Evolutionary conservation across 2,797 vertebrate genomes (phyloP).

Genomic region (Manis javanica): DNA sequence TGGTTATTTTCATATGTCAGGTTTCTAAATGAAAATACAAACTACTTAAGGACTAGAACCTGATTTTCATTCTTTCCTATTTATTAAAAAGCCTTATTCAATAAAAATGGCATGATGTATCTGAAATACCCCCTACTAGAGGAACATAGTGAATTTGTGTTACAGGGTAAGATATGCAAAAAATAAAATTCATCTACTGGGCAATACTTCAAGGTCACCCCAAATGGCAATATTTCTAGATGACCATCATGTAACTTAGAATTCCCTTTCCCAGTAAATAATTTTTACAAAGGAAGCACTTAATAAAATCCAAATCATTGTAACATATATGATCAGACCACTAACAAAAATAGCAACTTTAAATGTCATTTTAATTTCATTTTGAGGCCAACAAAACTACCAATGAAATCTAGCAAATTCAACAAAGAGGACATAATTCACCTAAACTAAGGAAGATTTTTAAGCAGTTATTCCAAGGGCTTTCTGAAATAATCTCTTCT

Average conservation of each 20-base stretch:
- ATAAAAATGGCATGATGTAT: neutral
- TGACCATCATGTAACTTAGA: neutral
- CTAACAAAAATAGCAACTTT: constrained; percentile 28
- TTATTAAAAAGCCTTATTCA: neutral
- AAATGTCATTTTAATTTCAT: constrained; percentile 58
- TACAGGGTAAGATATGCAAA: neutral
- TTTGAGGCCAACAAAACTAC: constrained; percentile 63
- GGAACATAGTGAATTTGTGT: neutral
- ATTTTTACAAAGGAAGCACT: constrained; percentile 55
- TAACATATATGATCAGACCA: constrained; percentile 18
- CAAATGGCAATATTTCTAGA: neutral
- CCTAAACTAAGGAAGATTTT: constrained; percentile 66
- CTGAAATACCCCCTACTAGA: neutral
- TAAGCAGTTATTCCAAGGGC: constrained; percentile 44
- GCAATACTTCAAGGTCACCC: neutral
- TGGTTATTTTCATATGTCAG: neutral
- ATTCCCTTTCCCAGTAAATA: neutral
- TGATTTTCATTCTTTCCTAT: neutral
- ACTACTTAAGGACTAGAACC: neutral
- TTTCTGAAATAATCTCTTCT: neutral
- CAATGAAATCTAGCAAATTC: constrained; percentile 45
- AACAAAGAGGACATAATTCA: constrained; percentile 62
- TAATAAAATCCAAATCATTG: constrained; percentile 44
- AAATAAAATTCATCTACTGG: neutral
- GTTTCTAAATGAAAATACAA: constrained; percentile 35